Conservation (phyloP, 2,797 vertebrate genomes). For the Botia kubotai region DNA sequence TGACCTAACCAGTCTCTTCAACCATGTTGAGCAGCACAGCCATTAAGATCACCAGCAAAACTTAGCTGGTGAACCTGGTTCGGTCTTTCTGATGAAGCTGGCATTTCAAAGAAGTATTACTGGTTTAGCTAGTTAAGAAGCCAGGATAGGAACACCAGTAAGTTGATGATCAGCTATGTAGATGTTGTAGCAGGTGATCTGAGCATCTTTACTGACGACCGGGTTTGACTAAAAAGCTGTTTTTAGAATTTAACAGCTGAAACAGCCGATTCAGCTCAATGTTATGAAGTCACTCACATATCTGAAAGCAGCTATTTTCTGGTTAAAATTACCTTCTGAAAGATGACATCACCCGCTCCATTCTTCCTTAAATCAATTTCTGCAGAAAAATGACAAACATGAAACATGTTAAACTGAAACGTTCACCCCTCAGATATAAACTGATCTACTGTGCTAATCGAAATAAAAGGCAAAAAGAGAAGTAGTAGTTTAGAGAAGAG, state of each 20-base stretch:
- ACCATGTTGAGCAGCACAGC: neutral
- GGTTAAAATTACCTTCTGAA: constrained; percentile 68
- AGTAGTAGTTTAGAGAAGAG: constrained; percentile 18
- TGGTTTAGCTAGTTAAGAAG: no score
- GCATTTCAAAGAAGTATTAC: no score
- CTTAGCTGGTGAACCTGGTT: neutral
- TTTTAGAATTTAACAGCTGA: neutral
- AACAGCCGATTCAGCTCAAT: neutral
- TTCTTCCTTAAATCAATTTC: constrained; percentile 48
- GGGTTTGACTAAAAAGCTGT: neutral
- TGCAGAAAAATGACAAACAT: constrained; percentile 15
- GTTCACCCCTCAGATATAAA: neutral
- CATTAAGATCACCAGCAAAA: neutral
- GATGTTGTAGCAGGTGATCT: no score
- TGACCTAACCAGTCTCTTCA: neutral
- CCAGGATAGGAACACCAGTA: no score
- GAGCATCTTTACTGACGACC: no score
- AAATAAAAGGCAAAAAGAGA: neutral
- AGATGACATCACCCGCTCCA: constrained; percentile 39
- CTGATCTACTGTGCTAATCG: constrained; percentile 4
- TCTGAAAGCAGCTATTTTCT: no score
- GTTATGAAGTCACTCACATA: neutral
- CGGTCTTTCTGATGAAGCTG: no score
- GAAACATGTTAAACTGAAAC: neutral
- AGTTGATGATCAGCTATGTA: no score